These are phyloP conservation scores for Drosophila pegasa DNA, from an alignment of 2,888 invertebrate species.

Conservation along the genomic window DNA sequence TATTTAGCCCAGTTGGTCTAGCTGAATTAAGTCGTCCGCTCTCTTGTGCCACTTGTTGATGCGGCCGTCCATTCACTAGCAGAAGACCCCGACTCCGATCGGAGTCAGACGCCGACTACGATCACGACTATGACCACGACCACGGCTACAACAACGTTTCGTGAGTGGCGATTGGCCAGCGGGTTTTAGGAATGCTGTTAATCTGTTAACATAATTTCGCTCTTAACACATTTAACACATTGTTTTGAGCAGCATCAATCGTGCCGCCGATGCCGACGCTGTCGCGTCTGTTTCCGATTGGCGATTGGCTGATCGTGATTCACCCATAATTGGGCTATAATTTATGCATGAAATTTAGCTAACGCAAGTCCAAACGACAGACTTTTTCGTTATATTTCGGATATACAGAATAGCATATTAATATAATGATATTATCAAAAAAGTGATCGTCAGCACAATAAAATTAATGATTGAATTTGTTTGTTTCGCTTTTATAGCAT, in stretches of 20 bases:
- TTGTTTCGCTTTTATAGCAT: conserved; percentile 48
- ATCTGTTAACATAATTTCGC: conserved; percentile 80
- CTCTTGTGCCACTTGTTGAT: conserved; percentile 40
- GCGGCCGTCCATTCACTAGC: conserved; percentile 26
- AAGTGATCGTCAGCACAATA: conserved; percentile 75
- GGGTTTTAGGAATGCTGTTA: conserved; percentile 71
- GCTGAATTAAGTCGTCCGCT: conserved; percentile 61
- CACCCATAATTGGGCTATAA: conserved; percentile 78
- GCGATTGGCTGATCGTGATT: conserved; percentile 69
- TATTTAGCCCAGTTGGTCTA: conserved; percentile 65
- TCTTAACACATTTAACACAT: conserved; percentile 80
- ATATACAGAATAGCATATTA: conserved; percentile 72
- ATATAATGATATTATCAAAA: conserved; percentile 77
- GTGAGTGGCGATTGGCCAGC: conserved; percentile 49
- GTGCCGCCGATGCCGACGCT: conserved; percentile 54
- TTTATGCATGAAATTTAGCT: conserved; percentile 66
- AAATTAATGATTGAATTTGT: conserved; percentile 72
- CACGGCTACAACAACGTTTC: conserved; percentile 25
- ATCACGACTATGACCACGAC: conserved; percentile 13
- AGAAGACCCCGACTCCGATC: conserved; percentile 38
- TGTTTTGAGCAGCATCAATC: conserved; percentile 69
- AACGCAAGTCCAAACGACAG: conserved; percentile 49
- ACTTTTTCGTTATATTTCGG: conserved; percentile 65
- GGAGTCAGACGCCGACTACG: conserved; percentile 21
- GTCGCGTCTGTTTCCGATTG: conserved; percentile 60